Conservation (phyloP, 1,140 invertebrate genomes). For the Bradynema listronoti region DNA sequence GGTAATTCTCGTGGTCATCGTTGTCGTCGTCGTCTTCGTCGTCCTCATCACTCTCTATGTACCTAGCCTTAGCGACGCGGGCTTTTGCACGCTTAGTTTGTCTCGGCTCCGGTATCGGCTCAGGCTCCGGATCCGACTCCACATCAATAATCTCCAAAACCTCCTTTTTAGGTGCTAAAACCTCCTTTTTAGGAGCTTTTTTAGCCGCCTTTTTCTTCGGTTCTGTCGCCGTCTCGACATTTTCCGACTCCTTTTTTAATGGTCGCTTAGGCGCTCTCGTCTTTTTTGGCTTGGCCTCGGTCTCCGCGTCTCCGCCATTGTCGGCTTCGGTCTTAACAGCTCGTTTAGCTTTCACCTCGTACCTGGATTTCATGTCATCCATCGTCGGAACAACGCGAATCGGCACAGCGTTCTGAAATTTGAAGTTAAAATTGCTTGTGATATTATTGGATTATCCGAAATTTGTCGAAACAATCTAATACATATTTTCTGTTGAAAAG, state of each 20-base stretch:
- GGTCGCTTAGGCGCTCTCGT: slow-evolving; percentile 2
- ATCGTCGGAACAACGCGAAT: slow-evolving; percentile 22
- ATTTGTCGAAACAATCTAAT: background rate
- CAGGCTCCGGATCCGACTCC: too few relatives aligned
- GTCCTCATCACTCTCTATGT: too few relatives aligned
- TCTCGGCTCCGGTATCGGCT: too few relatives aligned
- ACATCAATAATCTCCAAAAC: too few relatives aligned
- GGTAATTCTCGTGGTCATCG: too few relatives aligned
- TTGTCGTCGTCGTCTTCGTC: too few relatives aligned
- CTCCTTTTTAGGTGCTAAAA: too few relatives aligned
- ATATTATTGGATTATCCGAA: background rate
- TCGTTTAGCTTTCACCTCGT: slow-evolving; percentile 20
- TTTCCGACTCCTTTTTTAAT: background rate
- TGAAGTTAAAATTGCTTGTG: slow-evolving; percentile 16
- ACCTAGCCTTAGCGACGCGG: too few relatives aligned
- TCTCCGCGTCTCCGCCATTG: background rate
- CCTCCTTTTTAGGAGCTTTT: too few relatives aligned
- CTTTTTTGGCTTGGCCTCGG: slow-evolving; percentile 5
- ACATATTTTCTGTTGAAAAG: background rate
- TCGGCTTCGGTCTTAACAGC: slow-evolving; percentile 2
- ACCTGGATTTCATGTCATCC: slow-evolving; percentile 28
- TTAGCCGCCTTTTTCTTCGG: slow-evolving; percentile 5
- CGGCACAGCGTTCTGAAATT: slow-evolving; percentile 20
- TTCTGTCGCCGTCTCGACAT: background rate
- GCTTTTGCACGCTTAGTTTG: too few relatives aligned